Percentiles rank a stretch among this genome's conserved stretches.
Evolutionary conservation across 1,140 invertebrate genomes (phyloP).

Genomic region (Drosophila pseudoobscura): DNA sequence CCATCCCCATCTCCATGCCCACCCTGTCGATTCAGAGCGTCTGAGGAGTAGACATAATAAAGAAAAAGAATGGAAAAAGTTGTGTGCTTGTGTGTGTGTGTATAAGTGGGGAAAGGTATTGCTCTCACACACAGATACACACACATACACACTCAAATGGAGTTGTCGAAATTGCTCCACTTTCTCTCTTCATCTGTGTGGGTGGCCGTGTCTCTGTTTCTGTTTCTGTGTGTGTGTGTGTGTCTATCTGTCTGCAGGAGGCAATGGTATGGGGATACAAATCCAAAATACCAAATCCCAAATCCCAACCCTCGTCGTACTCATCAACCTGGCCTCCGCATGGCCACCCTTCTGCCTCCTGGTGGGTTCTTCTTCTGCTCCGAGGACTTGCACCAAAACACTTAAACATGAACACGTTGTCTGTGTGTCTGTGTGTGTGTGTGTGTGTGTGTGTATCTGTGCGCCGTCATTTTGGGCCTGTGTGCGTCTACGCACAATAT

Average conservation of each 20-base stretch:
- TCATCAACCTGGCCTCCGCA: conserved; percentile 54
- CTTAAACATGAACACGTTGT: conserved; percentile 80
- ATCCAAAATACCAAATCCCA: conserved; percentile 24
- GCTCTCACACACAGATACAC: conserved; percentile 20
- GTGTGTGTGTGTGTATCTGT: conserved; percentile 43
- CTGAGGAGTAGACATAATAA: conserved; percentile 68
- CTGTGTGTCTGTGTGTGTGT: conserved; percentile 43
- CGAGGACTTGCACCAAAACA: conserved; percentile 58
- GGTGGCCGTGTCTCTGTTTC: no score
- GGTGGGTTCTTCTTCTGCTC: no score
- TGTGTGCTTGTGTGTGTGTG: conserved; percentile 24
- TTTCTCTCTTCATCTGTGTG: conserved; percentile 22
- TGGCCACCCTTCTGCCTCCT: conserved; percentile 12
- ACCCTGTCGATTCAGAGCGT: conserved; percentile 30
- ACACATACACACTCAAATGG: conserved; percentile 46
- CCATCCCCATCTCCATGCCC: background rate
- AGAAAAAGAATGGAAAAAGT: conserved; percentile 54
- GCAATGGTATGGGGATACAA: no score
- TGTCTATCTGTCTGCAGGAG: conserved; percentile 56
- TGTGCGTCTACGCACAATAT: conserved; percentile 78
- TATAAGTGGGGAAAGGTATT: conserved; percentile 1
- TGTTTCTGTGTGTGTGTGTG: conserved; percentile 16
- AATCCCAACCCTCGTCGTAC: conserved; percentile 36
- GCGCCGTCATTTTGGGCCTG: conserved; percentile 60
- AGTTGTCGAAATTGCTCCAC: conserved; percentile 75